Evolutionary conservation across 2,113 vertebrate species (phyloP), one percentile per base, ranked within the genome.

Genomic region (Onychorhynchus coronatus): DNA sequence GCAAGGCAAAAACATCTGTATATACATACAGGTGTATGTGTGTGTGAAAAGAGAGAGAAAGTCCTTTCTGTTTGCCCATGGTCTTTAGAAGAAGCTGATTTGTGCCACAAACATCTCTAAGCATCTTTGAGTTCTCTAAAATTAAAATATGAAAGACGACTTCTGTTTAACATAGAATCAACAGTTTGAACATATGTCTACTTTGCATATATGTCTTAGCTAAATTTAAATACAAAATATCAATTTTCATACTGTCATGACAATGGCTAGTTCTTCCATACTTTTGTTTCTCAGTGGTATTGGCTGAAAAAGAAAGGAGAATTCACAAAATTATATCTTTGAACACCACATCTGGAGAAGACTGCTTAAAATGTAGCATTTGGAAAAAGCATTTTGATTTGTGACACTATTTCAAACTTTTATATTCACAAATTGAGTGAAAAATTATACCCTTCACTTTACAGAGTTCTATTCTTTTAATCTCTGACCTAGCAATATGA

Each of bases 21-120:
- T 3, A 35, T 12, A 2, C 3, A 28, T 3, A 47, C 1, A 31
- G 4, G 5, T 46, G 6, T 28, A 30, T n/a, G 6, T 23, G 17
- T 14, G 8, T 22, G 30, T 68, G 33, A 67, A 63, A 39, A 50
- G 11, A 55, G 19, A 82, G 46, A 53, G 8, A 27, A 2, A 5
- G 44, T 56, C 2, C 3, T 63, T 82, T 83, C 49, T 42, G 2
- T 46, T 70, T 52, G 16, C 19, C 17, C 0, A 0, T n/a, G 24
- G 8, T 35, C 16, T 91, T 88, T 20, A 44, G 14, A 80, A 65
- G n/a, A 63, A 56, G 16, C 24, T 59, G 5, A 6, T 63, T 28
- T 74, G 49, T 49, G 12, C 22, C 41, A 56, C 13, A 86, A 46
- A 28, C 31, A 9, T 68, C n/a, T 62, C 14, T 20, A 61, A 86